A percentile compares a stretch with the other conserved stretches of the same genome.
Evolutionary conservation across 2,888 invertebrate species (phyloP).

Genomic region (Heliconius ismenius): DNA sequence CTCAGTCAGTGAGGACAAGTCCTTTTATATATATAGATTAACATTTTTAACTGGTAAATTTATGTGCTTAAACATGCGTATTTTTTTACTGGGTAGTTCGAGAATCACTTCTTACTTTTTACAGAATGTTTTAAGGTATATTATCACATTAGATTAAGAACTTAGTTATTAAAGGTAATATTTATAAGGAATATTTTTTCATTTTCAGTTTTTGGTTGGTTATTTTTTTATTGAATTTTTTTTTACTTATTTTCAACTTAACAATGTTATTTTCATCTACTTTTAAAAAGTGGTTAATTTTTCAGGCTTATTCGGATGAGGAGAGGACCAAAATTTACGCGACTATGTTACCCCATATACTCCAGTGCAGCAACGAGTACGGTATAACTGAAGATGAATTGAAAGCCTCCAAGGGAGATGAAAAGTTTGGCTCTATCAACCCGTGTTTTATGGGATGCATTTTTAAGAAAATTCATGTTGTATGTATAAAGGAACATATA

Average conservation of each 20-base stretch:
- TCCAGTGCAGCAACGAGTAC: conserved; percentile 38
- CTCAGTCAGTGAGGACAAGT: too few relatives aligned
- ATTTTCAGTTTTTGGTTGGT: too few relatives aligned
- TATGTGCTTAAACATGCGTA: too few relatives aligned
- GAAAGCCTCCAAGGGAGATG: conserved; percentile 35
- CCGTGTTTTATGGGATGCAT: conserved; percentile 38
- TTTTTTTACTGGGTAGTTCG: not conserved
- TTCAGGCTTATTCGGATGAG: conserved; percentile 38
- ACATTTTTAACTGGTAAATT: too few relatives aligned
- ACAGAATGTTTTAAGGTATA: too few relatives aligned
- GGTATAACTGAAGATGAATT: conserved; percentile 36
- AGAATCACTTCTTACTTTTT: not conserved
- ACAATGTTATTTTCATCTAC: too few relatives aligned
- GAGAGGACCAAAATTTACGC: conserved; percentile 38
- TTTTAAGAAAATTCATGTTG: conserved; percentile 52
- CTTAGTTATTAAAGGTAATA: too few relatives aligned
- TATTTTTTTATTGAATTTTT: too few relatives aligned
- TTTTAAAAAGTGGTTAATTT: not conserved
- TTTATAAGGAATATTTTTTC: too few relatives aligned
- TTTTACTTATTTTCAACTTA: too few relatives aligned
- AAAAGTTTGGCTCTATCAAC: conserved; percentile 27
- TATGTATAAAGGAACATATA: conserved; percentile 45
- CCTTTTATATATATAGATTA: too few relatives aligned
- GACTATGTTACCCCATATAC: conserved; percentile 32
- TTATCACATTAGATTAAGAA: too few relatives aligned